phyloP scores from a whole-genome alignment of 2,797 vertebrate species.

The Periophthalmus magnuspinnatus region DNA sequence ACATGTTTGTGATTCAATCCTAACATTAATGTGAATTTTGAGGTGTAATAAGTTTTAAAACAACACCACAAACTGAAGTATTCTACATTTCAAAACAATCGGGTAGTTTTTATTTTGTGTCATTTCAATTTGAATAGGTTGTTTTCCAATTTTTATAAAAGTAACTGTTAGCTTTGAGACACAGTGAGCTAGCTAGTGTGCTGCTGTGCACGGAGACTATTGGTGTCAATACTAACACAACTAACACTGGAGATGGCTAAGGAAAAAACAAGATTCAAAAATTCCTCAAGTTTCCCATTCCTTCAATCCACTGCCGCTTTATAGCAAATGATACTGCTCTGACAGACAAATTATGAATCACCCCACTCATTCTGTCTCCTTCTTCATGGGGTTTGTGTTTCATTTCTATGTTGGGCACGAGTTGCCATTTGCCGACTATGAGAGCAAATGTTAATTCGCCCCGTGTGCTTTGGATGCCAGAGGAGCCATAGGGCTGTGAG shows the following conservation, averaged over 20 bases:
- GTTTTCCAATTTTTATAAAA: too few relatives aligned
- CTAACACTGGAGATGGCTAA: constrained; percentile 14
- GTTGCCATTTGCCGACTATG: constrained; percentile 79
- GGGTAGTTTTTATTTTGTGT: too few relatives aligned
- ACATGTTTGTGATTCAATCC: too few relatives aligned
- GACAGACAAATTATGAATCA: constrained; percentile 73
- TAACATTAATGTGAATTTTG: too few relatives aligned
- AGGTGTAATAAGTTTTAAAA: too few relatives aligned
- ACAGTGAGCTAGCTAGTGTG: too few relatives aligned
- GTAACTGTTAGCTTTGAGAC: too few relatives aligned
- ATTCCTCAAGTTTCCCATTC: constrained; percentile 50
- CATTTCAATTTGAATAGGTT: too few relatives aligned
- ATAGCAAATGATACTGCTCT: constrained; percentile 74
- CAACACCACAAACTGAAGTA: too few relatives aligned
- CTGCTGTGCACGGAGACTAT: too few relatives aligned
- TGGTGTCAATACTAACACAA: not conserved
- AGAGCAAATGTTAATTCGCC: constrained; percentile 81
- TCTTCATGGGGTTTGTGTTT: constrained; percentile 54
- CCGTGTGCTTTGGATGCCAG: constrained; percentile 59
- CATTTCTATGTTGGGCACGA: constrained; percentile 76
- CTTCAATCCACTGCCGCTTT: constrained; percentile 55
- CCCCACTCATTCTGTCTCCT: constrained; percentile 46
- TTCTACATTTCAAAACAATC: too few relatives aligned
- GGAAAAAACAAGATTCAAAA: constrained; percentile 38
- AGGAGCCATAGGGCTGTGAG: constrained; percentile 59